phyloP scores from a whole-genome alignment of 1,140 invertebrate species.

The Trinorchestia longiramus region DNA sequence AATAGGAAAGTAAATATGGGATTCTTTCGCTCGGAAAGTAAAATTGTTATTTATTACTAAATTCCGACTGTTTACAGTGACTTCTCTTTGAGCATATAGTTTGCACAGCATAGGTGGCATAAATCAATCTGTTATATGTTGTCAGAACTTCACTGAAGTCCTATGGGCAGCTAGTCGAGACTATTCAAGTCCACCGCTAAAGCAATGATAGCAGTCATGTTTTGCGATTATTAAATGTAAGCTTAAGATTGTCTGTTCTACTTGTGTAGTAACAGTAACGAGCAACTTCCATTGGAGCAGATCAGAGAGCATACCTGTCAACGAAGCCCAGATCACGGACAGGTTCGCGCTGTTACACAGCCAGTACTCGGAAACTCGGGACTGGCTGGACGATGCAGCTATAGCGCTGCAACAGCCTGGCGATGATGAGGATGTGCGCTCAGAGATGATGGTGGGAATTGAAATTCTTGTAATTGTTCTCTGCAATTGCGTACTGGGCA shows the following conservation, averaged over 20 bases:
- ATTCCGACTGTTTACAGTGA: too few species aligned
- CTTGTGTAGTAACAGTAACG: background rate
- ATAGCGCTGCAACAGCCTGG: conserved; percentile 1
- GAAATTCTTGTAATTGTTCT: background rate
- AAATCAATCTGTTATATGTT: too few species aligned
- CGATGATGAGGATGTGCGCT: conserved; percentile 14
- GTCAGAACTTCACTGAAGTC: too few species aligned
- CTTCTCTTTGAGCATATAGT: too few species aligned
- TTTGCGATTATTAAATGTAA: background rate
- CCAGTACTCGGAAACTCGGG: conserved; percentile 32
- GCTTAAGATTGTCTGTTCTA: background rate
- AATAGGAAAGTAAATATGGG: too few species aligned
- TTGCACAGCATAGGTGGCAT: too few species aligned
- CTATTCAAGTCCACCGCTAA: background rate
- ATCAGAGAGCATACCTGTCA: background rate
- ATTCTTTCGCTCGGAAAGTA: too few species aligned
- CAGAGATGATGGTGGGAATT: conserved; percentile 10
- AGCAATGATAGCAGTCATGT: background rate
- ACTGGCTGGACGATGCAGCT: conserved; percentile 13
- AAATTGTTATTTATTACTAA: too few species aligned
- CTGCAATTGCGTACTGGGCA: background rate
- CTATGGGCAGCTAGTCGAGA: too few species aligned
- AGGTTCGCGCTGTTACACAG: conserved; percentile 37
- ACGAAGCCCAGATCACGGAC: conserved; percentile 10
- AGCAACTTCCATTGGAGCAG: background rate